A percentile compares a stretch with the other conserved stretches of the same genome.
Conservation (phyloP, 2,113 vertebrate genomes). For the Astatotilapia flaviijosephi region DNA sequence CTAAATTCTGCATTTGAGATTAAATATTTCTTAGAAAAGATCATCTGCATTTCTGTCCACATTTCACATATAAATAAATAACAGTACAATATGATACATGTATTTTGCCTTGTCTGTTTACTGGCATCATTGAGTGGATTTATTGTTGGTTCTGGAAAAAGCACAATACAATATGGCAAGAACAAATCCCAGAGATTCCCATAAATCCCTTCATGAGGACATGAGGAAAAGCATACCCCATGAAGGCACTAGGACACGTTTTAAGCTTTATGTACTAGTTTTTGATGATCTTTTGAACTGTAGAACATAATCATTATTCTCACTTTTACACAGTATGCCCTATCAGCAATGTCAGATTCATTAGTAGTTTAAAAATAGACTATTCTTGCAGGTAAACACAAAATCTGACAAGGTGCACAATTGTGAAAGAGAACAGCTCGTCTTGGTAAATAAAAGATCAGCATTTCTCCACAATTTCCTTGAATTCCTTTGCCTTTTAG, state of each 20-base stretch:
- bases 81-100: neutral
- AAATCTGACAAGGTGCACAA: neutral
- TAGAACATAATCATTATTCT: neutral
- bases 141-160: neutral
- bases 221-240: neutral
- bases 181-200: neutral
- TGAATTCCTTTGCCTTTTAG: neutral
- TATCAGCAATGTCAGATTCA: neutral
- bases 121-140: neutral
- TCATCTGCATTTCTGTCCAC: neutral
- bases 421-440: neutral
- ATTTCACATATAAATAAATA: neutral
- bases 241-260: neutral
- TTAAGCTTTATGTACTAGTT: neutral
- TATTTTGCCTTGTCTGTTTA: neutral
- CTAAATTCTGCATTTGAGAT: neutral
- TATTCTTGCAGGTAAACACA: neutral
- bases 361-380: neutral
- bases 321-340: neutral
- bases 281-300: neutral
- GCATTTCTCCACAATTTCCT: neutral
- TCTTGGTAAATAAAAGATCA: neutral
- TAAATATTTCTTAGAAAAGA: neutral
- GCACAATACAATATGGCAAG: neutral
- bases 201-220: neutral